These are phyloP conservation scores for Drosophila nr. fundita DNA, from an alignment of 2,888 invertebrate genomes.

Conservation along the genomic window DNA sequence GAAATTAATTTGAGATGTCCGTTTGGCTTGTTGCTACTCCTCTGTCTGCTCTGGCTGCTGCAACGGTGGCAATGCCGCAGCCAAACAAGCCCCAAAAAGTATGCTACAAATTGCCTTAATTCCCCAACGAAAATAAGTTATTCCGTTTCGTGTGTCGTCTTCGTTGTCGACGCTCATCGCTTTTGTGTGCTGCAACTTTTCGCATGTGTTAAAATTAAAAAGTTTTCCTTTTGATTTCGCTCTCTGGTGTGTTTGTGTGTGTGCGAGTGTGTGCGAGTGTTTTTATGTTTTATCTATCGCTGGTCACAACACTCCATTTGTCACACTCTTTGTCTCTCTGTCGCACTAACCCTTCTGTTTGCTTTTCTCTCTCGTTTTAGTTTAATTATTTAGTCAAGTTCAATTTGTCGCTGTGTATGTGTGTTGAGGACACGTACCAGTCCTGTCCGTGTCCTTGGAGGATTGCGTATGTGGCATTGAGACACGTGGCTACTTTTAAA, in stretches of 20 bases:
- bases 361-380: constrained; percentile 26
- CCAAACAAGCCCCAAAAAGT: constrained; percentile 50
- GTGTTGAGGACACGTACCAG: constrained; percentile 43
- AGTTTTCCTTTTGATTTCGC: constrained; percentile 46
- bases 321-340: not conserved
- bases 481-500: constrained; percentile 64
- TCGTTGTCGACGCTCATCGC: constrained; percentile 41
- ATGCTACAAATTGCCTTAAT: constrained; percentile 73
- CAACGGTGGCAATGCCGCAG: constrained; percentile 7
- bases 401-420: constrained; percentile 45
- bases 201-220: constrained; percentile 72
- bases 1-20: constrained; percentile 67
- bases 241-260: constrained; percentile 17
- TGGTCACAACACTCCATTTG: constrained; percentile 33
- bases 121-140: constrained; percentile 68
- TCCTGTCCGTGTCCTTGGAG: constrained; percentile 45
- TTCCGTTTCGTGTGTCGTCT: constrained; percentile 58
- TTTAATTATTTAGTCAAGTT: constrained; percentile 72
- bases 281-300: constrained; percentile 55
- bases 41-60: constrained; percentile 19
- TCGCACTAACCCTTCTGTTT: constrained; percentile 9
- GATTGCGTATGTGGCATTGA: constrained; percentile 40
- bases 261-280: constrained; percentile 18
- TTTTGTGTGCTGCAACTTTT: constrained; percentile 61
- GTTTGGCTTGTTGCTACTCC: constrained; percentile 25